Evolutionary conservation across 2,888 invertebrate genomes (phyloP).

Genomic region (Spatulosminthurus flaviceps): DNA sequence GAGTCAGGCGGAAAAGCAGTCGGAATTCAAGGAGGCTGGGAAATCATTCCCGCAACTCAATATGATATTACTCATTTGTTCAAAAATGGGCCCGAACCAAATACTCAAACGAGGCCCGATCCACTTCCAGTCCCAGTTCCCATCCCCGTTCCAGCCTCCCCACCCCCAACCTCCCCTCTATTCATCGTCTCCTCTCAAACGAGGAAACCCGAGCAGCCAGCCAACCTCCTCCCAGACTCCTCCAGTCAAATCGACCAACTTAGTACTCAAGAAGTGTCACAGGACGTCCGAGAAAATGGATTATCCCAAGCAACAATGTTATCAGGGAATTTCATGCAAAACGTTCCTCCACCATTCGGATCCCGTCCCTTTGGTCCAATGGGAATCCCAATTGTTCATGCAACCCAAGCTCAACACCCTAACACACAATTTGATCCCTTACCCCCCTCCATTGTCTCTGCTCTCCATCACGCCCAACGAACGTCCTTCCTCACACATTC

Average conservation of each 20-base stretch:
- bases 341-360: too few relatives aligned
- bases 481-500: slow-evolving; percentile 63
- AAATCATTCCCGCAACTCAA: slow-evolving; percentile 63
- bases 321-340: not conserved
- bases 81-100: slow-evolving; percentile 31
- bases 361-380: slow-evolving; percentile 51
- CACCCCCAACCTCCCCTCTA: slow-evolving; percentile 55
- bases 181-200: slow-evolving; percentile 51
- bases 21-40: slow-evolving; percentile 51
- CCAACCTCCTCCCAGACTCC: not conserved
- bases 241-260: slow-evolving; percentile 27
- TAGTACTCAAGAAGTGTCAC: not conserved
- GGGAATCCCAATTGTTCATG: slow-evolving; percentile 51
- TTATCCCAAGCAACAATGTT: not conserved
- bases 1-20: slow-evolving; percentile 5
- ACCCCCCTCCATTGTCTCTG: slow-evolving; percentile 61
- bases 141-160: slow-evolving; percentile 59
- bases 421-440: slow-evolving; percentile 55
- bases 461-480: slow-evolving; percentile 62
- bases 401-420: slow-evolving; percentile 46
- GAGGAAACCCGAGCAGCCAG: not conserved
- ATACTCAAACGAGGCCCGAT: slow-evolving; percentile 9
- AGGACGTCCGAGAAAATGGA: not conserved
- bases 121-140: slow-evolving; percentile 48
- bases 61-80: slow-evolving; percentile 63